Percentiles rank a stretch among this genome's conserved stretches.
phyloP scores from a whole-genome alignment of 2,888 invertebrate genomes.

The Thereva unica region DNA sequence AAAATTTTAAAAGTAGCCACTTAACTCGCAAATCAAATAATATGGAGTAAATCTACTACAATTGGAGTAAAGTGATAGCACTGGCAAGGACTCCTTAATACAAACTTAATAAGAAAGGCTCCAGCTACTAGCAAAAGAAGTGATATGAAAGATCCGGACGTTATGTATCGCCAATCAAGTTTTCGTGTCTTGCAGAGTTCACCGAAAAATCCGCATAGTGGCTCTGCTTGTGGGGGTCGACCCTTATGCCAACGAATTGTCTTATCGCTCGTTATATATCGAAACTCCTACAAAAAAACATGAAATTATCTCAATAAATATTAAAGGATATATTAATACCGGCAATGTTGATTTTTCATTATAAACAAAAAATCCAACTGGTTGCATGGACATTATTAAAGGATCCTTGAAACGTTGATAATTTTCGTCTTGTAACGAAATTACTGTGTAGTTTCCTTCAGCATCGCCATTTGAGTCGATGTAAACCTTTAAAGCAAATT shows the following conservation, averaged over 20 bases:
- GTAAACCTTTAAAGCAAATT: constrained; percentile 64
- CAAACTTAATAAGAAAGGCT: constrained; percentile 69
- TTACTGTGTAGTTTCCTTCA: constrained; percentile 88
- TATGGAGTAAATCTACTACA: too few relatives aligned
- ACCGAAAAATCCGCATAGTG: constrained; percentile 80
- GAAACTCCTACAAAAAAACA: constrained; percentile 60
- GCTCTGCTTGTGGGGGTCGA: constrained; percentile 74
- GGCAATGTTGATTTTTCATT: constrained; percentile 63
- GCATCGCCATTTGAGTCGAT: constrained; percentile 89
- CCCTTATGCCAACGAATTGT: constrained; percentile 80
- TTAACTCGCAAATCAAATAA: too few relatives aligned
- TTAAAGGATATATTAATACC: constrained; percentile 57
- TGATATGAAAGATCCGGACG: constrained; percentile 67
- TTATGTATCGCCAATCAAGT: constrained; percentile 67
- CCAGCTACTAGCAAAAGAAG: constrained; percentile 69
- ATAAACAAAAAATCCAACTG: constrained; percentile 78
- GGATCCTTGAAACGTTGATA: constrained; percentile 57
- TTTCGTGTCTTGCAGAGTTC: constrained; percentile 72
- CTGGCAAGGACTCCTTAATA: background rate
- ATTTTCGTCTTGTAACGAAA: constrained; percentile 71
- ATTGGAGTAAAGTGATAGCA: too few relatives aligned
- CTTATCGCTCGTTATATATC: constrained; percentile 66
- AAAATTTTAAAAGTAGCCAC: too few relatives aligned
- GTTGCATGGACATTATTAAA: constrained; percentile 72
- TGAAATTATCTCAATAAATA: constrained; percentile 21